These are phyloP conservation scores for Daphoenositta chrysoptera DNA, from an alignment of 2,113 vertebrate genomes.

Conservation along the genomic window DNA sequence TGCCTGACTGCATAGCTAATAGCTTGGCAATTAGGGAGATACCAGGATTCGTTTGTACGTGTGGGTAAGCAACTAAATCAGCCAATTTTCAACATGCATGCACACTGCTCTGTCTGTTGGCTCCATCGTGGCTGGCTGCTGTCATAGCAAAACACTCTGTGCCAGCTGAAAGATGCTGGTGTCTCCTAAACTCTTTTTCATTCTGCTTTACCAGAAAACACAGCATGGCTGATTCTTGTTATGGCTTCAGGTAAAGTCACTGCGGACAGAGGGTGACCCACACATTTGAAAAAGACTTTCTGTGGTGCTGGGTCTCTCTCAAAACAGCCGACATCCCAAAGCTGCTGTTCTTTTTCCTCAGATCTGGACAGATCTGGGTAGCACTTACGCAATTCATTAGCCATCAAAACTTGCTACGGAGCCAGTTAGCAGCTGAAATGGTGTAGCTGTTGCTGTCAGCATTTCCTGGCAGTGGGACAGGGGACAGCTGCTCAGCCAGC, in stretches of 20 bases:
- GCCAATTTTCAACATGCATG: constrained; percentile 58
- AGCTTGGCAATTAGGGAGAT: constrained; percentile 28
- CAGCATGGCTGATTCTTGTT: not conserved
- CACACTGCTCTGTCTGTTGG: constrained; percentile 42
- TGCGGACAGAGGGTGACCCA: fast-evolving
- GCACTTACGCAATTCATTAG: constrained; percentile 26
- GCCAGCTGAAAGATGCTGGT: not conserved
- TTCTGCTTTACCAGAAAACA: not conserved
- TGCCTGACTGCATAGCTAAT: constrained; percentile 31
- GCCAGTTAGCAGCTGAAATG: constrained; percentile 6
- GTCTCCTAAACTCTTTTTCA: not conserved
- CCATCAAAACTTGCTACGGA: not conserved
- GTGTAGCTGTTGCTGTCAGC: constrained; percentile 45
- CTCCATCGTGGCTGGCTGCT: constrained; percentile 33
- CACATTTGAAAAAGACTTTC: not conserved
- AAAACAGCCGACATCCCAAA: not conserved
- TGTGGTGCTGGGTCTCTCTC: not conserved
- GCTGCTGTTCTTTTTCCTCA: not conserved
- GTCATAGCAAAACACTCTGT: not conserved
- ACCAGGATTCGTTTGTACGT: not conserved
- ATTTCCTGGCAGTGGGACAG: constrained; percentile 23
- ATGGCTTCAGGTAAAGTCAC: not conserved
- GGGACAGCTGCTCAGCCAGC: constrained; percentile 54
- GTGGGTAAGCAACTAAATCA: constrained; percentile 43
- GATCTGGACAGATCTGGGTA: not conserved